A percentile compares a stretch with the other conserved stretches of the same genome.
These are phyloP conservation scores for Microctenopoma lineatum DNA, from an alignment of 2,797 vertebrate genomes.

Conservation along the genomic window DNA sequence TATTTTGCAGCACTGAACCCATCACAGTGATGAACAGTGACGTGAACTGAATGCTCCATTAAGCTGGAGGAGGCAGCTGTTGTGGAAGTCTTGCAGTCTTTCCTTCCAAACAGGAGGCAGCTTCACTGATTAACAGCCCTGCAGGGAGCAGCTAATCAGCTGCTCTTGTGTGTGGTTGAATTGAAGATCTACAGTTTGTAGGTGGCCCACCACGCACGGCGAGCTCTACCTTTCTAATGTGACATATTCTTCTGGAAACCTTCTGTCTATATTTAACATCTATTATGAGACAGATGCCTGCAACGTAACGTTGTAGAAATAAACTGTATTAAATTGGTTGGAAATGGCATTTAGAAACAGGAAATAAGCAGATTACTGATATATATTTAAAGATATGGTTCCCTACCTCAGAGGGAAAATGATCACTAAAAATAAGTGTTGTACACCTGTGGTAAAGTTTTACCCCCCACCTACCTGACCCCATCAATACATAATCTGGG, in stretches of 20 bases:
- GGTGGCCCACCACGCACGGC: too few relatives aligned
- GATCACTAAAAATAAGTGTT: too few relatives aligned
- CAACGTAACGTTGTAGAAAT: too few relatives aligned
- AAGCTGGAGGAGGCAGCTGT: conserved; percentile 7
- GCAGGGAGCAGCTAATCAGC: conserved; percentile 36
- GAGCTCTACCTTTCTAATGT: not conserved
- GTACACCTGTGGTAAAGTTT: too few relatives aligned
- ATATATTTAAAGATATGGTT: too few relatives aligned
- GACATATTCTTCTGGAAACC: not conserved
- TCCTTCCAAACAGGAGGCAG: conserved; percentile 18
- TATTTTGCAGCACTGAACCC: conserved; percentile 6
- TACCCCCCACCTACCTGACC: too few relatives aligned
- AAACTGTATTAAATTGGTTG: too few relatives aligned
- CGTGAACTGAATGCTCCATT: conserved; percentile 12
- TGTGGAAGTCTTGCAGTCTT: conserved; percentile 26
- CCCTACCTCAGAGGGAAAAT: too few relatives aligned
- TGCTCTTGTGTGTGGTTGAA: conserved; percentile 35
- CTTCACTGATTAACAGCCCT: conserved; percentile 22
- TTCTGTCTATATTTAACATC: not conserved
- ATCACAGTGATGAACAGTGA: conserved; percentile 2
- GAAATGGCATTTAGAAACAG: too few relatives aligned
- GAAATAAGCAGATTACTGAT: too few relatives aligned
- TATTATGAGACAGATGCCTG: too few relatives aligned
- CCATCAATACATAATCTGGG: not conserved
- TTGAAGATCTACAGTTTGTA: conserved; percentile 16